Percentiles rank a stretch among this genome's conserved stretches.
These are phyloP conservation scores for Molothrus ater DNA, from an alignment of 2,797 vertebrate genomes.

Conservation along the genomic window DNA sequence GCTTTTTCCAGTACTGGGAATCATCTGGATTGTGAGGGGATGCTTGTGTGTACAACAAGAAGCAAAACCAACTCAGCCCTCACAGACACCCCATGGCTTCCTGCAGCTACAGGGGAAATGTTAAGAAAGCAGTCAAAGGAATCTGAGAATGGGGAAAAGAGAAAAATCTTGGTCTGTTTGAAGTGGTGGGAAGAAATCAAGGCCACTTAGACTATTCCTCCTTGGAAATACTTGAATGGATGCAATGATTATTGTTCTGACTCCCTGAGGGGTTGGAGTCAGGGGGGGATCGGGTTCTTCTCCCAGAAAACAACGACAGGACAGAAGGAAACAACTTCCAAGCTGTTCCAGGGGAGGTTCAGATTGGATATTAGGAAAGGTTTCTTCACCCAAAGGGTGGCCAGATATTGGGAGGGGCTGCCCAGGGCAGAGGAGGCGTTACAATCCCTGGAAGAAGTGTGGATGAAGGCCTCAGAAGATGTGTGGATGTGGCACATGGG, in stretches of 20 bases:
- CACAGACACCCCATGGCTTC: background rate
- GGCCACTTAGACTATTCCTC: background rate
- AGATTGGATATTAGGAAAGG: background rate
- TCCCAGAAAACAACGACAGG: background rate
- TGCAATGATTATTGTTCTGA: rapidly evolving
- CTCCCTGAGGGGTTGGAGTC: background rate
- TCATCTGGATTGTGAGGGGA: background rate
- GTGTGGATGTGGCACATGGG: background rate
- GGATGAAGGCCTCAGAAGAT: too few relatives aligned
- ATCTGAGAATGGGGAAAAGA: background rate
- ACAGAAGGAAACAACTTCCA: too few relatives aligned
- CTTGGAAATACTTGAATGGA: background rate
- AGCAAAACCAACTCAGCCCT: background rate
- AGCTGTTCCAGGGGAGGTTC: background rate
- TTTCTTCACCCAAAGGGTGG: background rate
- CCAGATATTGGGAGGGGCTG: background rate
- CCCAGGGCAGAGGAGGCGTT: background rate
- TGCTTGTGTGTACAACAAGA: background rate
- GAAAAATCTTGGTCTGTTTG: background rate
- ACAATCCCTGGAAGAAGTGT: background rate
- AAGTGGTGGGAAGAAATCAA: background rate
- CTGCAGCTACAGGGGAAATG: background rate
- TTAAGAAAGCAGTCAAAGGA: background rate
- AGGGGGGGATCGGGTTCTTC: rapidly evolving
- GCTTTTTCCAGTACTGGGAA: background rate